Evolutionary conservation across 2,797 vertebrate species (phyloP).

Genomic region (Furcifer pardalis): DNA sequence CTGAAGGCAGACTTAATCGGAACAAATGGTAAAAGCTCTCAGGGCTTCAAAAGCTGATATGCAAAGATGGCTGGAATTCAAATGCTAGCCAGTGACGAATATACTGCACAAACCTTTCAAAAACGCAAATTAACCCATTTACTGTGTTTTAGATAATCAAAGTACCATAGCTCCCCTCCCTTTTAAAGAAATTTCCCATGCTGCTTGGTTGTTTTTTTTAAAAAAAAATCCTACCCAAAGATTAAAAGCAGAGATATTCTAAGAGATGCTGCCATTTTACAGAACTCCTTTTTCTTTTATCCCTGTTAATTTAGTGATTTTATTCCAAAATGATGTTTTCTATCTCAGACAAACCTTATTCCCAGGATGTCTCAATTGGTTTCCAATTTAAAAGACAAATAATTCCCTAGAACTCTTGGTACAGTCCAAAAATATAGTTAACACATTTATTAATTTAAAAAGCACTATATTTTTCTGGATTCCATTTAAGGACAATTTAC

Average conservation of each 20-base stretch:
- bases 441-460: neutral
- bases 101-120: constrained; percentile 52
- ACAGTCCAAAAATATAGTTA: neutral
- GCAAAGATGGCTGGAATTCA: constrained; percentile 65
- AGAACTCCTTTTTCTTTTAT: neutral
- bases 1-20: constrained; percentile 84
- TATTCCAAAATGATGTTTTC: constrained; percentile 20
- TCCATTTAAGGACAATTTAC: neutral
- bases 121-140: constrained; percentile 67
- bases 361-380: neutral
- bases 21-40: constrained; percentile 79
- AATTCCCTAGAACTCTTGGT: too few relatives aligned
- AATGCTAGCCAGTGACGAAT: constrained; percentile 38
- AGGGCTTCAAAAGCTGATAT: constrained; percentile 56
- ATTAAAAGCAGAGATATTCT: constrained; percentile 17
- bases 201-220: neutral
- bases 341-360: neutral
- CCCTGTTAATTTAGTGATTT: neutral
- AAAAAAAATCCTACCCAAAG: neutral
- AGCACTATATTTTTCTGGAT: neutral
- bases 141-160: constrained; percentile 54
- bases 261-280: neutral
- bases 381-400: neutral
- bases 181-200: constrained; percentile 46
- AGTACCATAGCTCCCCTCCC: constrained; percentile 42